phyloP scores from a whole-genome alignment of 2,888 invertebrate species.

The Phaonia tiefii region DNA sequence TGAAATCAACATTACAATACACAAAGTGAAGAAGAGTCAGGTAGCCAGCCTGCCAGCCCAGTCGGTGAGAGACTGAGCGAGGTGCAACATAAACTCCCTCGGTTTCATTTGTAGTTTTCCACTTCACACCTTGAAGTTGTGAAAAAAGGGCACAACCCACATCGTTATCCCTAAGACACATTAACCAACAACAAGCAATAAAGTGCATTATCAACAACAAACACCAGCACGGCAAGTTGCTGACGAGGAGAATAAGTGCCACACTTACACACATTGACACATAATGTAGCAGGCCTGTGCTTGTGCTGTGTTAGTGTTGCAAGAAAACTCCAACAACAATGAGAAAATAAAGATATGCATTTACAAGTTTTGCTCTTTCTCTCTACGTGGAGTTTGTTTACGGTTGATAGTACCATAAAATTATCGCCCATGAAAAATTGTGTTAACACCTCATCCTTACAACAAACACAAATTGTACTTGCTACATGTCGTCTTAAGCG shows the following conservation, averaged over 20 bases:
- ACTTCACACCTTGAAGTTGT: slow-evolving; percentile 66
- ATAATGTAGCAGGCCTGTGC: not conserved
- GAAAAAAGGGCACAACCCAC: slow-evolving; percentile 65
- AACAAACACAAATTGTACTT: slow-evolving; percentile 64
- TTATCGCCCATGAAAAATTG: slow-evolving; percentile 73
- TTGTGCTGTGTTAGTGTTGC: slow-evolving; percentile 38
- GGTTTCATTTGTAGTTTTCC: slow-evolving; percentile 57
- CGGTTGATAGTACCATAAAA: slow-evolving; percentile 70
- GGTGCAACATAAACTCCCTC: slow-evolving; percentile 61
- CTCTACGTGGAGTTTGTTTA: slow-evolving; percentile 54
- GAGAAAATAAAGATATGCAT: slow-evolving; percentile 56
- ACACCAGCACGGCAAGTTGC: slow-evolving; percentile 4
- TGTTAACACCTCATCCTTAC: slow-evolving; percentile 72
- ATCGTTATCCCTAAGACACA: slow-evolving; percentile 60
- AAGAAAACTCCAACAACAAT: slow-evolving; percentile 31
- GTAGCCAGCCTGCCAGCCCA: slow-evolving; percentile 28
- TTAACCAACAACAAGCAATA: slow-evolving; percentile 24
- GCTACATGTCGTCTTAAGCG: slow-evolving; percentile 41
- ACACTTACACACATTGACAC: slow-evolving; percentile 1
- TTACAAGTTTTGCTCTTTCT: slow-evolving; percentile 51
- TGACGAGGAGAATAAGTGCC: not conserved
- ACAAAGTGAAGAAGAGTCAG: slow-evolving; percentile 47
- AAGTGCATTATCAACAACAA: not conserved
- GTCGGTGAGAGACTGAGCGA: slow-evolving; percentile 9
- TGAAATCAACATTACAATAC: slow-evolving; percentile 55